A percentile compares a stretch with the other conserved stretches of the same genome.
Conservation (phyloP, 2,797 vertebrate genomes). For the Enteromius fasciolatus region DNA sequence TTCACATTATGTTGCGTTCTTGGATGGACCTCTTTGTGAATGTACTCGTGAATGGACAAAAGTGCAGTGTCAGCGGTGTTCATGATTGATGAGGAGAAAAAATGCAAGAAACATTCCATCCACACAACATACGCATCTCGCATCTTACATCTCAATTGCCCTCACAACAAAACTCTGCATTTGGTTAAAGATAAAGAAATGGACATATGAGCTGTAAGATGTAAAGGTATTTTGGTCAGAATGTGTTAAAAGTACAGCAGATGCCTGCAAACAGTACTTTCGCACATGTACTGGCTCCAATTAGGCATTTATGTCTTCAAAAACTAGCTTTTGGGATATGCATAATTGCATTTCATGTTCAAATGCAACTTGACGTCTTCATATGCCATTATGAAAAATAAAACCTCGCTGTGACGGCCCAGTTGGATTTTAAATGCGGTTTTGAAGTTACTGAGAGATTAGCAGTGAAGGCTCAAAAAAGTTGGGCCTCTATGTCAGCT, state of each 20-base stretch:
- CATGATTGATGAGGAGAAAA: conserved; percentile 38
- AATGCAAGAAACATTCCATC: conserved; percentile 6
- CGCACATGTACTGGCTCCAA: not conserved
- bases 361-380: conserved; percentile 9
- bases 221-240: not conserved
- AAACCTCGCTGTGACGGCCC: not conserved
- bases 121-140: not conserved
- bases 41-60: conserved; percentile 9
- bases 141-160: not conserved
- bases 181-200: not conserved
- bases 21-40: not conserved
- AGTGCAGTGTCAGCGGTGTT: conserved; percentile 43
- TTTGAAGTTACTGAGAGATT: conserved; percentile 39
- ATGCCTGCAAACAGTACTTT: not conserved
- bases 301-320: not conserved
- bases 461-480: conserved; percentile 1
- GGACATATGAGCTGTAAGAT: not conserved
- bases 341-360: conserved; percentile 1
- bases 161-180: not conserved
- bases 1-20: conserved; percentile 17
- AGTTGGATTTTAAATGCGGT: conserved; percentile 1
- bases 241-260: conserved; percentile 25
- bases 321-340: not conserved
- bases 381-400: not conserved
- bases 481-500: conserved; percentile 41